Evolutionary conservation across 1,140 invertebrate species (phyloP).

Genomic region (Bombyx mori): ASM3026992v2 NC_085107.1:15131001-15131500

Average conservation of each 20-base stretch:
- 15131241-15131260: conserved; percentile 31
- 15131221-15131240: conserved; percentile 20
- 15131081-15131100: conserved; percentile 37
- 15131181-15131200: conserved; percentile 23
- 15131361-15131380: conserved; percentile 33
- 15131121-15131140: conserved; percentile 27
- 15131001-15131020: conserved; percentile 14
- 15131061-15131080: conserved; percentile 22
- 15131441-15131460: conserved; percentile 65
- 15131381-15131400: conserved; percentile 17
- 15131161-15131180: conserved; percentile 11
- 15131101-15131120: conserved; percentile 50
- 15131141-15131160: conserved; percentile 26
- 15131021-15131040: conserved; percentile 18
- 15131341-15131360: conserved; percentile 43
- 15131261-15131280: conserved; percentile 40
- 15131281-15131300: conserved; percentile 22
- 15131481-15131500: conserved; percentile 25
- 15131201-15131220: neutral
- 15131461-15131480: conserved; percentile 57
- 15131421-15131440: conserved; percentile 67
- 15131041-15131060: conserved; percentile 13
- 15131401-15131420: conserved; percentile 33
- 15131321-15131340: conserved; percentile 50
- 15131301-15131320: conserved; percentile 36